Evolutionary conservation across 2,113 vertebrate genomes (phyloP), one percentile per base, ranked within the genome.

Genomic region (Psephotus haematonotus): DNA sequence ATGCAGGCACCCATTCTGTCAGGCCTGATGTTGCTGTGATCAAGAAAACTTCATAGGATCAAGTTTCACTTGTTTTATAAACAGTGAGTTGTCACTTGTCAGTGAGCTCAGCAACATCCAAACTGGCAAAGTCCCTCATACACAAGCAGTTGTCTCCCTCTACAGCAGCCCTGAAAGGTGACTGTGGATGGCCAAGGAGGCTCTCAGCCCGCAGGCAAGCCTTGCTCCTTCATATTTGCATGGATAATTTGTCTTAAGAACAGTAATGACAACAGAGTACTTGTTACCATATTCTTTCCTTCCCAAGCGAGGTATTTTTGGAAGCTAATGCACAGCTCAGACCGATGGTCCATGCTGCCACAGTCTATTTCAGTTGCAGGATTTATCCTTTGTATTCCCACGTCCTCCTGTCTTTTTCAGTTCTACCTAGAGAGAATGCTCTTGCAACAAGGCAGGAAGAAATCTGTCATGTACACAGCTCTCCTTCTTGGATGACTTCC

Each of bases 401-500:
- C 6, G 5, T 91, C 82, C 55, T 74, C 62, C 67, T 65, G 86
- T 59, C 83, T 91, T 90, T 89, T 96, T 84, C 72, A 62, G 33
- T 69, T 91, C 78, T 83, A 25, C 52, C 75, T 96, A 97, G 90
- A 0, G 3, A 94, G 88, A 92, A 85, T 27, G 37, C 13, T 92
- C 27, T 86, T 65, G 22, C 62, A 77, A 91, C 79, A 95, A 93
- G 90, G 79, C 76, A 90, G 72, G 89, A 93, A 87, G 88, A 90
- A 93, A 83, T 92, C 80, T 6, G 13, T 89, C 83, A 90, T 10
- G 7, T 85, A 86, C 60, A 65, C 75, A 90, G 82, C 79, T 95
- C 68, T 93, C 80, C 88, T 33, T 43, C 63, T 44, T 80, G 75
- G 63, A 76, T 0, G 1, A 63, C 49, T 82, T 72, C 59, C 41